A percentile compares a stretch with the other conserved stretches of the same genome.
These are phyloP conservation scores for Volucella inflata DNA, from an alignment of 2,888 invertebrate species.

Conservation along the genomic window DNA sequence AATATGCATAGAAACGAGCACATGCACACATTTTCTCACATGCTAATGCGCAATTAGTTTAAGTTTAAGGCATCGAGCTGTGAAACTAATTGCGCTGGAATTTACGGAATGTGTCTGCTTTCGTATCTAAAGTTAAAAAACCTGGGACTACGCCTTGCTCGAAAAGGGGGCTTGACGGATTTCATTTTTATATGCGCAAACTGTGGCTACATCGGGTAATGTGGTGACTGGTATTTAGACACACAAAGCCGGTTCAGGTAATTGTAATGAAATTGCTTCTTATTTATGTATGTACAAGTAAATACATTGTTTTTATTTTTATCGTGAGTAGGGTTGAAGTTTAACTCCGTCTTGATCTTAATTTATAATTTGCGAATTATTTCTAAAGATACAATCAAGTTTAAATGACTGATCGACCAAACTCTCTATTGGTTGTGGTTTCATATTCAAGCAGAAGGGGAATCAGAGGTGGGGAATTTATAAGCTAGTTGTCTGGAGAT, in stretches of 20 bases:
- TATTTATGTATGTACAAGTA: too few relatives aligned
- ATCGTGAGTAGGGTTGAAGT: neutral
- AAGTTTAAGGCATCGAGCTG: slow-evolving; percentile 32
- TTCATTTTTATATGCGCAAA: slow-evolving; percentile 23
- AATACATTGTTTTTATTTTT: neutral
- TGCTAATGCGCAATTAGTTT: slow-evolving; percentile 18
- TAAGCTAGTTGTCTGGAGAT: slow-evolving; percentile 22
- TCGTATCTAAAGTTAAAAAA: slow-evolving; percentile 34
- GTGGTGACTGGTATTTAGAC: slow-evolving; percentile 15
- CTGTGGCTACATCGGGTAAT: neutral
- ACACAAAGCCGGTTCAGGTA: neutral
- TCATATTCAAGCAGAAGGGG: slow-evolving; percentile 43
- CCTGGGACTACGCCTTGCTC: slow-evolving; percentile 54
- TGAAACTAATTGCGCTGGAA: slow-evolving; percentile 64
- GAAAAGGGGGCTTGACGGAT: slow-evolving; percentile 24
- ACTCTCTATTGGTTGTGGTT: slow-evolving; percentile 11
- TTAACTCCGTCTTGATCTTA: neutral
- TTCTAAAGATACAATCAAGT: slow-evolving; percentile 18
- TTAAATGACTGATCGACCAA: neutral
- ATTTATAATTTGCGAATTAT: neutral
- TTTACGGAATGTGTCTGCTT: slow-evolving; percentile 59
- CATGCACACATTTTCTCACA: neutral
- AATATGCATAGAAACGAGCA: neutral
- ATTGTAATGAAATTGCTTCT: slow-evolving; percentile 9
- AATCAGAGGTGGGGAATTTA: neutral